These are phyloP conservation scores for Lagorchestes hirsutus DNA, from an alignment of 2,797 vertebrate species.

Conservation along the genomic window DNA sequence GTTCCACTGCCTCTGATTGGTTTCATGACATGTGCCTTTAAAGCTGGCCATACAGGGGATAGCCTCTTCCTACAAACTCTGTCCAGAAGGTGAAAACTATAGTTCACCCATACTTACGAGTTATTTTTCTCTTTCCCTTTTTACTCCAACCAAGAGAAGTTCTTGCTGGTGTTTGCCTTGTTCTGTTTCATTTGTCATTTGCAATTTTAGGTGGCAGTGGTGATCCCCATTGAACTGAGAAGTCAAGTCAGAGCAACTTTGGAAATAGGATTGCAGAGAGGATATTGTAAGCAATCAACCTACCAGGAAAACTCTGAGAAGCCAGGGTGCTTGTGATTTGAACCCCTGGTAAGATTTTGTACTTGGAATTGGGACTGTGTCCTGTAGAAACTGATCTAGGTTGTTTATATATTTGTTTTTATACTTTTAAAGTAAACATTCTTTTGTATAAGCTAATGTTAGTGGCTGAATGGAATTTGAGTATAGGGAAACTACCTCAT, in stretches of 20 bases:
- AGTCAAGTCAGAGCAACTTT: background rate
- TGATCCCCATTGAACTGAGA: background rate
- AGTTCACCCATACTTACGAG: background rate
- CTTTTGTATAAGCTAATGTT: background rate
- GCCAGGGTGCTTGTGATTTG: background rate
- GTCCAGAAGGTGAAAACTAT: background rate
- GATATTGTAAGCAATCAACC: background rate
- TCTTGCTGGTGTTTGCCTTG: background rate
- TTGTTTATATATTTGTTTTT: background rate
- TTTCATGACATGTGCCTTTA: background rate
- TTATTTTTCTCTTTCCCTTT: background rate
- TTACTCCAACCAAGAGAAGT: background rate
- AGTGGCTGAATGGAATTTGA: background rate
- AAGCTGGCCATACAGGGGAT: background rate
- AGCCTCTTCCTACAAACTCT: background rate
- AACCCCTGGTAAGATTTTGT: background rate
- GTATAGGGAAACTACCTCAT: background rate
- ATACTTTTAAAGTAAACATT: background rate
- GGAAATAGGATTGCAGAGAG: background rate
- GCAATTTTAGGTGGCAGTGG: background rate
- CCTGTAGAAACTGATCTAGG: background rate
- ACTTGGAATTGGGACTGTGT: background rate
- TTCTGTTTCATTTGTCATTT: background rate
- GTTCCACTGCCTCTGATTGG: background rate
- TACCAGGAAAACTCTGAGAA: background rate